Base-by-base conservation (phyloP, 2,888 invertebrate genomes). In the Megastigmus dorsalis region DNA sequence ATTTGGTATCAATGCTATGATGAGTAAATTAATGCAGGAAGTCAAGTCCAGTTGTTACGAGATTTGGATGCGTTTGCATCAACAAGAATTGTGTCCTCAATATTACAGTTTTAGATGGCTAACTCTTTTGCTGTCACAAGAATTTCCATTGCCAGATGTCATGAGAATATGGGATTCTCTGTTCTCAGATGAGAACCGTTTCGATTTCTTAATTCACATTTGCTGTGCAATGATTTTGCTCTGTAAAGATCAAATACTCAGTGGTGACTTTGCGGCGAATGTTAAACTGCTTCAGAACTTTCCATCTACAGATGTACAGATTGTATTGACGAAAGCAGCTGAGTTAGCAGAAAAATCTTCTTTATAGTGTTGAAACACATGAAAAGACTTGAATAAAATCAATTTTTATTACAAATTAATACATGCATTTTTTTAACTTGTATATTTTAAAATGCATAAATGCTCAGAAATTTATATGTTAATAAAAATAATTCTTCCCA, bases 151-250 rank as follows among this genome's bases (percentile, higher is more conserved):
- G 79, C 99, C 99, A 48, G 99, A 99, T 89, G 97, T 99, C 0
- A 93, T 99, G 83, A 91, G 98, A 78, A 94, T 99, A 83, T 99
- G 99, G 99, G 99, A 99, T 88, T 95, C 97, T 0, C 89, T 99
- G 63, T 96, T 99, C 86, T 94, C 98, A 0, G 98, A 98, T 88
- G 91, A 93, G 63, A 91, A 93, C 67, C 91, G 99, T 83, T 98
- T 99, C 87, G 93, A 95, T 83, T 98, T 97, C 85, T 92, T 99
- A 2, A 94, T 97, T 77, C 93, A 94, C 85, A 94, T 98, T 72
- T 98, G 98, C 88, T 96, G 97, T 90, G 96, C 98, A 82, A 99
- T 99, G 99, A 95, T 99, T 81, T 91, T 97, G 97, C 92, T 97
- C 80, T 90, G 97, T 79, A 92, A 95, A 85, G 93, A 96, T 60